Evolutionary conservation across 2,888 invertebrate species (phyloP), one percentile per base, ranked within the genome.

Genomic region (Lasioglossum vierecki): DNA sequence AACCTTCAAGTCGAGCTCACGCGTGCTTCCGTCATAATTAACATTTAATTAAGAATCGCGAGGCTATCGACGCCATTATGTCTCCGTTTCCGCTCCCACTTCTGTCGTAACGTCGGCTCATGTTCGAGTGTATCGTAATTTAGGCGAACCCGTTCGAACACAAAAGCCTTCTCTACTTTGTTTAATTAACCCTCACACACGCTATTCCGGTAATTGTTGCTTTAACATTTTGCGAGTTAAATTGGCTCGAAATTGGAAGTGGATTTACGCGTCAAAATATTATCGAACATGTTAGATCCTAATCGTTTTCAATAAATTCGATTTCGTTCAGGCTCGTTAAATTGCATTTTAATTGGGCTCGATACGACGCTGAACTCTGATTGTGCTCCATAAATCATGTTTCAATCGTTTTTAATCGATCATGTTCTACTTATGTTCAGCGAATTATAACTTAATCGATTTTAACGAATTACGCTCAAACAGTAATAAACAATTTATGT

Each of bases 1-100:
- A 83, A 76, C 53, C 72, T 57, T 76, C 53, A 68, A 76, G 82
- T 82, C 22, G 57, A n/a, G 72, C 72, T 82, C 46, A 22, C 13
- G 53, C 4, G 68, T 8, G 57, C 57, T 22, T 80, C 26, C 26
- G 74, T 74, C 68, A 41, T 74, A 75, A 81, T 81, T 74, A 82
- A 60, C 41, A 44, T 57, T 35, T 63, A 60, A 71, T 72, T 82
- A 73, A 76, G 71, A 75, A 71, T 74, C 2, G 53, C 4, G 8
- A 26, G 9, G 44, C 53, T 26, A 44, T 73, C 44, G 44, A 30
- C 15, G 22, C 41, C 49, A 18, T 70, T 41, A 13, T 41, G 70
- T 41, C 70, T 72, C 46, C 18, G 41, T 70, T 22, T 76, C 57
- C 5, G 22, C 26, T 57, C 9, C 39, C 4, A 22, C 26, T 18